Conservation (phyloP, 2,888 invertebrate species). For the Antitype chi region DNA sequence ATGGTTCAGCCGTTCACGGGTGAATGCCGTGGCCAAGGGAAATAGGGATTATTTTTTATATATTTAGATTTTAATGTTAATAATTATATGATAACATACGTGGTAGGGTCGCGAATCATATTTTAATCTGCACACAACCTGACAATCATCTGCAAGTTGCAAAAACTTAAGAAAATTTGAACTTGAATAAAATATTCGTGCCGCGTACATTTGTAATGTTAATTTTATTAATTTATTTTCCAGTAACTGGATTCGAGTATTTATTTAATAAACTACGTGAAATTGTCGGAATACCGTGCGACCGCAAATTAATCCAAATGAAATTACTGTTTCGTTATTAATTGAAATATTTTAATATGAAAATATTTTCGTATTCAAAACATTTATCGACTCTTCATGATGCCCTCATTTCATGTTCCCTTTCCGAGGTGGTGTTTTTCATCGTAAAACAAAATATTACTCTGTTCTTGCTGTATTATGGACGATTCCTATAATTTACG, state of each 20-base stretch:
- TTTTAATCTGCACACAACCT: too few species aligned
- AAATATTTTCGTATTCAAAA: slow-evolving; percentile 1
- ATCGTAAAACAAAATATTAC: not conserved
- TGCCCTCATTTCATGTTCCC: too few species aligned
- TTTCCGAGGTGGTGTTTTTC: not conserved
- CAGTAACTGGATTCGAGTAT: not conserved
- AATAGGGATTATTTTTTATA: too few species aligned
- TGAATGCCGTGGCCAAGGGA: too few species aligned
- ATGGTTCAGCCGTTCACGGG: too few species aligned
- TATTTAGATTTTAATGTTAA: too few species aligned
- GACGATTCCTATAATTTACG: too few species aligned
- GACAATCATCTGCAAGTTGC: too few species aligned
- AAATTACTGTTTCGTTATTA: not conserved
- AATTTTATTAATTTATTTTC: not conserved
- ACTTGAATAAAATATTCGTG: not conserved
- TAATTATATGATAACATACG: too few species aligned
- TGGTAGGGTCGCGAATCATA: too few species aligned
- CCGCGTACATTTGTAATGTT: not conserved
- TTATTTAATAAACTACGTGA: not conserved
- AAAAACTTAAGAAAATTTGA: too few species aligned
- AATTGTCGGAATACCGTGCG: not conserved
- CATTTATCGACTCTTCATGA: not conserved
- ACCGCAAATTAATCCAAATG: not conserved
- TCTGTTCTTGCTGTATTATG: not conserved
- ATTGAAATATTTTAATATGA: not conserved